Percentiles rank a stretch among this genome's conserved stretches.
Conservation (phyloP, 2,797 vertebrate genomes). For the Galago senegalensis region DNA sequence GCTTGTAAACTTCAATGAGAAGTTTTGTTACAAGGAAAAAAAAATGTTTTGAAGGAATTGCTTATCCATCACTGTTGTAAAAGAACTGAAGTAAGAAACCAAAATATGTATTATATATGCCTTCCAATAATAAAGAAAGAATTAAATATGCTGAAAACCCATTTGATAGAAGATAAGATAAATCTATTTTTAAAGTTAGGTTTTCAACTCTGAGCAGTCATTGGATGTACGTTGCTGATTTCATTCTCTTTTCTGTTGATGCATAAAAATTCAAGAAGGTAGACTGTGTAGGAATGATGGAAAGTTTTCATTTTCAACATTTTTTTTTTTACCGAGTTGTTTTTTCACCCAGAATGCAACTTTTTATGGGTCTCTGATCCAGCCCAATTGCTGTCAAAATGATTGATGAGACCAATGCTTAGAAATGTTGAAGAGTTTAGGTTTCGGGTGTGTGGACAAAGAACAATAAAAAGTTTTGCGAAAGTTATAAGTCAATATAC, state of each 20-base stretch:
- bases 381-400: conserved; percentile 49
- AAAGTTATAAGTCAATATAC: conserved; percentile 24
- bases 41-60: neutral
- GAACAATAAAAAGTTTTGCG: conserved; percentile 14
- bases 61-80: neutral
- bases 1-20: neutral
- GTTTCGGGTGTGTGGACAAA: neutral
- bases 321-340: conserved; percentile 22
- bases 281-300: conserved; percentile 15
- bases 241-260: conserved; percentile 56
- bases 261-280: conserved; percentile 39
- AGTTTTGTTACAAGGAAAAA: neutral
- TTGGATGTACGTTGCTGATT: neutral
- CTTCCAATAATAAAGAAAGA: neutral
- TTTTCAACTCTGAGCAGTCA: neutral
- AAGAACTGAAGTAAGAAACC: conserved; percentile 41
- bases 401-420: conserved; percentile 64
- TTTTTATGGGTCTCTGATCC: conserved; percentile 59
- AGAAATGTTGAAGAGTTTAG: neutral
- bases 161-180: neutral
- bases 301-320: conserved; percentile 63
- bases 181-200: neutral
- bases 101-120: neutral
- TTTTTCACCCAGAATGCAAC: conserved; percentile 38
- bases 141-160: neutral